A percentile compares a stretch with the other conserved stretches of the same genome.
phyloP scores from a whole-genome alignment of 2,888 invertebrate species.

The Caenorhabditis becei region DNA sequence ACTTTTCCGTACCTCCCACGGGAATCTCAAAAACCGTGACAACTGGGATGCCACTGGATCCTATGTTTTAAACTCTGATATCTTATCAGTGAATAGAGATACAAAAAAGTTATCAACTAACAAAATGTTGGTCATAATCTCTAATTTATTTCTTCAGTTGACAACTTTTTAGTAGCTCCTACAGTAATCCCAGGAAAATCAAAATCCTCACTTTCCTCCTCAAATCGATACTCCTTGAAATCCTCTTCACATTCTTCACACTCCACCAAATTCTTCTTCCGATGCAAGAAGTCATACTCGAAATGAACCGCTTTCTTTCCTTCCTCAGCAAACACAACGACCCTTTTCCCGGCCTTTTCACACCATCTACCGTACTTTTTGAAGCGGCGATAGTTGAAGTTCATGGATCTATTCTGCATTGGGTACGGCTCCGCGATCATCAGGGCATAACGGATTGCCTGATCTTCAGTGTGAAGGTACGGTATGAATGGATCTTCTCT shows the following conservation, averaged over 20 bases:
- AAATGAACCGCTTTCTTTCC: not conserved
- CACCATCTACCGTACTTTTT: not conserved
- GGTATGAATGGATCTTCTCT: not conserved
- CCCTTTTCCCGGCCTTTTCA: not conserved
- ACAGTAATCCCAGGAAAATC: too few species aligned
- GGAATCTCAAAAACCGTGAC: too few species aligned
- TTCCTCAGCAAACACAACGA: not conserved
- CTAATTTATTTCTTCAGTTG: too few species aligned
- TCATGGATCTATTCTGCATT: not conserved
- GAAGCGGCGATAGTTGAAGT: not conserved
- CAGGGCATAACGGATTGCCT: not conserved
- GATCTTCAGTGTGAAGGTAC: not conserved
- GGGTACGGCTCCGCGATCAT: constrained; percentile 14
- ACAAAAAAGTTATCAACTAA: too few species aligned
- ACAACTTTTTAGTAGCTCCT: too few species aligned
- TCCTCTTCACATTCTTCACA: not conserved
- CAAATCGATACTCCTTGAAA: too few species aligned
- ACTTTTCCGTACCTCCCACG: too few species aligned
- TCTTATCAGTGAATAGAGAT: too few species aligned
- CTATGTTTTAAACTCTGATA: too few species aligned
- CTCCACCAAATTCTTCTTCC: not conserved
- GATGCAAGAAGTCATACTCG: not conserved
- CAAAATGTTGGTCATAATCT: too few species aligned
- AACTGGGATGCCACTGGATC: too few species aligned
- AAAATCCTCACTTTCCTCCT: too few species aligned